phyloP scores from a whole-genome alignment of 2,797 vertebrate genomes.

The Microhierax caerulescens region DNA sequence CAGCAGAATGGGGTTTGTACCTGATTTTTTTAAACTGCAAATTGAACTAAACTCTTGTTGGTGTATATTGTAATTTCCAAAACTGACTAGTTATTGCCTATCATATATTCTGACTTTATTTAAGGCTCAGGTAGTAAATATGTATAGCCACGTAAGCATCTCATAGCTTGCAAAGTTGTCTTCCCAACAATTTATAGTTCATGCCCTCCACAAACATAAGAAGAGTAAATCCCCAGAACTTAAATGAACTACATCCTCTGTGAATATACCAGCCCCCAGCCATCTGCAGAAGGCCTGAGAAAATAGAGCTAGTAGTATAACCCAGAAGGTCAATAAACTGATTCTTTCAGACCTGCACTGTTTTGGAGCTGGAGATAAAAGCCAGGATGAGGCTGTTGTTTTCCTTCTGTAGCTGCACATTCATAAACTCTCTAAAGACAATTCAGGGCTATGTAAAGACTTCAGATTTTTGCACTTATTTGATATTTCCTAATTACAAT shows the following conservation, averaged over 20 bases:
- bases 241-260: conserved; percentile 37
- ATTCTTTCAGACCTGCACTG: neutral
- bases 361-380: conserved; percentile 14
- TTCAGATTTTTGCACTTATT: neutral
- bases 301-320: conserved; percentile 6
- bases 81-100: neutral
- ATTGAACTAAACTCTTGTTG: neutral
- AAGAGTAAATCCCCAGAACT: conserved; percentile 14
- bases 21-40: neutral
- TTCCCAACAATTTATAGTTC: neutral
- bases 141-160: neutral
- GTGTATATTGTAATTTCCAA: neutral
- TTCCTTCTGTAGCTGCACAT: neutral
- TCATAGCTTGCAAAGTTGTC: neutral
- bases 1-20: neutral
- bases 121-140: neutral
- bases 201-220: neutral
- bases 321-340: conserved; percentile 32
- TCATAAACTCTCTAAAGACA: neutral
- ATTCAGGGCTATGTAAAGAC: neutral
- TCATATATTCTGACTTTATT: neutral
- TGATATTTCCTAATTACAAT: conserved; percentile 33
- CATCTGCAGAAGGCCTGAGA: conserved; percentile 61
- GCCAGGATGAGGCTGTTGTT: neutral
- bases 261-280: conserved; percentile 5